Conservation (phyloP, 2,888 invertebrate genomes). For the Acanthosepion lycidas region DNA sequence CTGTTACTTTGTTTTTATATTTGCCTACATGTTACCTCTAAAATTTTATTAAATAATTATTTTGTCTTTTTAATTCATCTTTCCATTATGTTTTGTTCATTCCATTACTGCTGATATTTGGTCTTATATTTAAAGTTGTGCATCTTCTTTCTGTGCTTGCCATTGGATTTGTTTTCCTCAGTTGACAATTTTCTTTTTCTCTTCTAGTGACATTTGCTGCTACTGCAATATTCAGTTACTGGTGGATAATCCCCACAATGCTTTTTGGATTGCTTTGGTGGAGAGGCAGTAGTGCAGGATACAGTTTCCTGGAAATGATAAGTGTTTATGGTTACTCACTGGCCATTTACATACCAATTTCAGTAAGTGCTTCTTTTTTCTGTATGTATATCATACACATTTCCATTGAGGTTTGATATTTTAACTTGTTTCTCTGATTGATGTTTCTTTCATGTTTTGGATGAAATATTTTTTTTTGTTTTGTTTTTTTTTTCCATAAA, state of each 20-base stretch:
- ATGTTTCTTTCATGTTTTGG: too few relatives aligned
- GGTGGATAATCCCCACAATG: conserved; percentile 87
- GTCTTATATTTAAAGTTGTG: not conserved
- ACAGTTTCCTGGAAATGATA: conserved; percentile 86
- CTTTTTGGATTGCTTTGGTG: conserved; percentile 91
- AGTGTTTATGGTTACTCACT: conserved; percentile 97
- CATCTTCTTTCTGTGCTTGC: not conserved
- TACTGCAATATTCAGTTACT: conserved; percentile 90
- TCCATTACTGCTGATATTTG: too few relatives aligned
- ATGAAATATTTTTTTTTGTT: too few relatives aligned
- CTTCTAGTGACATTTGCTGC: conserved; percentile 90
- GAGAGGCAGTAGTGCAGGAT: conserved; percentile 78
- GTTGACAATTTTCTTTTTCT: conserved; percentile 45
- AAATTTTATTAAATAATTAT: too few relatives aligned
- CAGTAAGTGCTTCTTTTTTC: conserved; percentile 77
- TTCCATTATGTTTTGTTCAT: too few relatives aligned
- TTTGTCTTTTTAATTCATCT: too few relatives aligned
- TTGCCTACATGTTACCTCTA: too few relatives aligned
- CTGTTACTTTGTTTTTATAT: too few relatives aligned
- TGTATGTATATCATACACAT: too few relatives aligned
- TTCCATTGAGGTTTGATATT: not conserved
- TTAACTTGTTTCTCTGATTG: not conserved
- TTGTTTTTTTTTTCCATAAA: too few relatives aligned
- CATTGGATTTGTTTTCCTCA: not conserved
- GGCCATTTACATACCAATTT: conserved; percentile 93